Base-by-base conservation (phyloP, 2,113 vertebrate species). In the Cyanoramphus novaezelandiae region DNA sequence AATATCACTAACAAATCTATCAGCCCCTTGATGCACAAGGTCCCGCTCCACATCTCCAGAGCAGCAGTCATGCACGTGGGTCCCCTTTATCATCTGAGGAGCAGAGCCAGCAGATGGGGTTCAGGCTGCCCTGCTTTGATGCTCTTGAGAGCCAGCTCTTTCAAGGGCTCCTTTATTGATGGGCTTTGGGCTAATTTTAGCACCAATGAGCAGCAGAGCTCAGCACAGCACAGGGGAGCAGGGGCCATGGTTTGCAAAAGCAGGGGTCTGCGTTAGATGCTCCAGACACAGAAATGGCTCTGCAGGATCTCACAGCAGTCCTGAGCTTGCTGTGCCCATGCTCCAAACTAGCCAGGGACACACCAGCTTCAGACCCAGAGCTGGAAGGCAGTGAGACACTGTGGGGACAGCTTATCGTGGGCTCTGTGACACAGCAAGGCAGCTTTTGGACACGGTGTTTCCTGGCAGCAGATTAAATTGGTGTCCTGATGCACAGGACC, bases 1-100 rank as follows among this genome's bases (percentile, higher is more conserved):
- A 96, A 94, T 83, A 92, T 50, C 82, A 41, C 92, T 78, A 43
- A 52, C 21, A 50, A 88, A 89, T 93, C 93, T 68, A 91, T 91
- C 80, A 59, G 28, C 39, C 92, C 78, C 90, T 94, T 39, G 21
- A 31, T 67, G 75, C 14, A 2, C 72, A 7, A 16, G 49, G 80
- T 35, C 76, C 41, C 41, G 60, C 80, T 84, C 82, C 43, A 16
- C 11, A 6, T n/a, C 52, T 75, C 63, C 1, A 6, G 63, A 86
- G 82, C 67, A 93, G 75, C 92, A 88, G 57, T 29, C 49, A 62
- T 0, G 1, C 17, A 0, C 4, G n/a, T 31, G 62, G 76, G 28
- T 84, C 47, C 69, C 60, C 19, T 79, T 31, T 27, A 78, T 82
- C 69, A 67, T 47, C 72, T 4, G 37, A 60, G 77, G 74, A 78